Percentiles rank a stretch among this genome's conserved stretches.
These are phyloP conservation scores for Acanthurus tractus DNA, from an alignment of 2,797 vertebrate species.

Conservation along the genomic window DNA sequence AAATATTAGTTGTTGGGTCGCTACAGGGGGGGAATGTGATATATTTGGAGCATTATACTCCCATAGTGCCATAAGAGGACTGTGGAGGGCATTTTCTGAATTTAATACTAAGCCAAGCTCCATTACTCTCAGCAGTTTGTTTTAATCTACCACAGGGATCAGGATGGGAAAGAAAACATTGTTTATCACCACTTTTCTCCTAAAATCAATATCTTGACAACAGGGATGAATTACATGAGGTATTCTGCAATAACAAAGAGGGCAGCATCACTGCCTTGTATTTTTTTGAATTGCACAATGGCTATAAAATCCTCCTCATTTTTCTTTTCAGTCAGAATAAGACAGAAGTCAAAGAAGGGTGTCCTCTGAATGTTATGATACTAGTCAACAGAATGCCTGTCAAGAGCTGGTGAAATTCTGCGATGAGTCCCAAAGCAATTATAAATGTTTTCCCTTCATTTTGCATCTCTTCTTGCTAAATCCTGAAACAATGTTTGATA, in stretches of 20 bases:
- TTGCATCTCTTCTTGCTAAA: slow-evolving; percentile 52
- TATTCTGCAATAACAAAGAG: slow-evolving; percentile 63
- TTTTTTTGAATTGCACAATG: slow-evolving; percentile 24
- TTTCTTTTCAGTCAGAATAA: slow-evolving; percentile 21
- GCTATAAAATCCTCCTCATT: slow-evolving; percentile 40
- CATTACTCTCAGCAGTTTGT: slow-evolving; percentile 58
- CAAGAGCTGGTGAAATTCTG: slow-evolving; percentile 34
- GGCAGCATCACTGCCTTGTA: not conserved
- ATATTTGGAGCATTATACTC: slow-evolving; percentile 47
- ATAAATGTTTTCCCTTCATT: slow-evolving; percentile 40
- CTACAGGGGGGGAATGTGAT: slow-evolving; percentile 29
- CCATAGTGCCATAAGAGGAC: slow-evolving; percentile 34
- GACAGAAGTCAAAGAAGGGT: not conserved
- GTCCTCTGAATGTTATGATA: slow-evolving; percentile 16
- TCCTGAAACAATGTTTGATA: slow-evolving; percentile 54
- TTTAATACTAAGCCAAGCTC: slow-evolving; percentile 55
- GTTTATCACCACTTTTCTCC: slow-evolving; percentile 69
- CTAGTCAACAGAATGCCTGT: slow-evolving; percentile 18
- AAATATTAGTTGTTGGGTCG: not conserved
- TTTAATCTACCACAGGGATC: slow-evolving; percentile 64
- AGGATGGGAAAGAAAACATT: slow-evolving; percentile 54
- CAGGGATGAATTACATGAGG: slow-evolving; percentile 52
- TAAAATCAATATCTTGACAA: slow-evolving; percentile 72
- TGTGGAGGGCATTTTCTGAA: slow-evolving; percentile 52
- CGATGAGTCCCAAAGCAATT: slow-evolving; percentile 61